Conservation (phyloP, 1,140 invertebrate genomes). For the Calliphora vicina region DNA sequence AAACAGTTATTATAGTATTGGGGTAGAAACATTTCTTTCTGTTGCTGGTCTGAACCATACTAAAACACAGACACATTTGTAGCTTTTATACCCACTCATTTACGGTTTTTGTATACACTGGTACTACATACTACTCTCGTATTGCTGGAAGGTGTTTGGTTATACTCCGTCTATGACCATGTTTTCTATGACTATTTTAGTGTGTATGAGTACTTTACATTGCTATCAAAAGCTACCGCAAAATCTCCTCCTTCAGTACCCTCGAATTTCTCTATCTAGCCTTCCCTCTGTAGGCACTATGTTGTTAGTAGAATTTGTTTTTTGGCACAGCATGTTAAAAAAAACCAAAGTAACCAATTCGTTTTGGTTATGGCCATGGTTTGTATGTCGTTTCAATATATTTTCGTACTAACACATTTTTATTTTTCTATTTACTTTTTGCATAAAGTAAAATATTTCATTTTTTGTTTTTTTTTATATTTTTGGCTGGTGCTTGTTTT, state of each 20-base stretch:
- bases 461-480: too few species aligned
- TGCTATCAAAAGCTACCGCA: not conserved
- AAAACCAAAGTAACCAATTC: not conserved
- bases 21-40: not conserved
- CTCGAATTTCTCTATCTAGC: not conserved
- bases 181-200: not conserved
- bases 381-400: not conserved
- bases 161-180: not conserved
- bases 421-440: not conserved
- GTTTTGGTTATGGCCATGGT: not conserved
- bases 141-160: not conserved
- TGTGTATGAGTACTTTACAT: not conserved
- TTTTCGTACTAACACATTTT: too few species aligned
- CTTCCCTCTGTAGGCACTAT: not conserved
- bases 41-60: not conserved
- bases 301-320: not conserved
- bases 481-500: too few species aligned
- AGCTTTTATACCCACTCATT: not conserved
- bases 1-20: not conserved
- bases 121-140: too few species aligned
- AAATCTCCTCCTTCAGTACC: not conserved
- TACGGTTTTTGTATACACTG: not conserved
- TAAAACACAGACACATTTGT: not conserved
- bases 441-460: not conserved
- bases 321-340: not conserved